phyloP scores from a whole-genome alignment of 2,888 invertebrate genomes.

The Operophtera brumata region DNA sequence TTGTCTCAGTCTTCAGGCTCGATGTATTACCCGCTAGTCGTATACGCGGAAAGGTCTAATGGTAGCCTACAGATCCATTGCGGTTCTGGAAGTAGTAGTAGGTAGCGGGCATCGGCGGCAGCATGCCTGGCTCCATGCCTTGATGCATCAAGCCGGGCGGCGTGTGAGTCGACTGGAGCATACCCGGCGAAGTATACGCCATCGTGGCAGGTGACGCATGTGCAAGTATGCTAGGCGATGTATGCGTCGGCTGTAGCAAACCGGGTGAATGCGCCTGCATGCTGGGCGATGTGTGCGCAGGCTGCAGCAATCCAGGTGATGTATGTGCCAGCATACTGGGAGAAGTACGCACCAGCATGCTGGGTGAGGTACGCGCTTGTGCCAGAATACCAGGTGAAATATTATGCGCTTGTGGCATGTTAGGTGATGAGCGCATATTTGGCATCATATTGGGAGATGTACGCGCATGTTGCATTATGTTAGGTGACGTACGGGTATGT shows the following conservation, averaged over 20 bases:
- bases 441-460: constrained; percentile 1
- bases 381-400: neutral
- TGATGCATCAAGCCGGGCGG: constrained; percentile 19
- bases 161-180: neutral
- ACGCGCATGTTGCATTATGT: constrained; percentile 4
- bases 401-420: neutral
- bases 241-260: constrained; percentile 1
- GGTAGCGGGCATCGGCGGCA: constrained; percentile 67
- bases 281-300: constrained; percentile 3
- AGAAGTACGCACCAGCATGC: constrained; percentile 1
- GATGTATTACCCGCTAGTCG: constrained; percentile 25
- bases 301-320: constrained; percentile 1
- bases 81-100: constrained; percentile 72
- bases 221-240: constrained; percentile 37
- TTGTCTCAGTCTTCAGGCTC: neutral
- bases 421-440: neutral
- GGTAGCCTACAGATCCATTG: constrained; percentile 69
- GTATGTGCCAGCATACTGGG: constrained; percentile 7
- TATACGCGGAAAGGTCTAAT: constrained; percentile 44
- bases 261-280: neutral
- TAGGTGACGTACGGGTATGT: constrained; percentile 2
- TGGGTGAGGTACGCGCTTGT: constrained; percentile 6
- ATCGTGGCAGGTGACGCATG: constrained; percentile 23
- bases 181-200: neutral
- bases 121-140: constrained; percentile 31